phyloP scores from a whole-genome alignment of 2,113 vertebrate species.

The Hemibagrus wyckioides region DNA sequence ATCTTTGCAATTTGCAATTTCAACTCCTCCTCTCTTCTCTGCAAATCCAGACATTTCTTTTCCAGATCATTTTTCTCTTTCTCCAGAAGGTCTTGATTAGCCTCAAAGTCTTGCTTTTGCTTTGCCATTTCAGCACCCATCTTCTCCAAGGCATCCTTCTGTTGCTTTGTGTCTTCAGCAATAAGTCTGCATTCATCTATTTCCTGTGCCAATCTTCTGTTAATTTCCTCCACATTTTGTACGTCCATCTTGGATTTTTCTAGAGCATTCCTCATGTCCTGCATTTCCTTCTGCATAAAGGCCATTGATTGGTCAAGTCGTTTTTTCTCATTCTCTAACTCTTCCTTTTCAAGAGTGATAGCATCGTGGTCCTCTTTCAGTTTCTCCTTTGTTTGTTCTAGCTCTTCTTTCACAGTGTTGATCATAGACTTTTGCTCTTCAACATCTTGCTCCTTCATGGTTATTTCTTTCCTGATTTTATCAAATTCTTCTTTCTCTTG shows the following conservation, averaged over 20 bases:
- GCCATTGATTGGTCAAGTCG: neutral
- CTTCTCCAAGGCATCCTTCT: neutral
- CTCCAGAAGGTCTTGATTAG: neutral
- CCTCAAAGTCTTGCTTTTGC: neutral
- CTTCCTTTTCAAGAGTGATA: neutral
- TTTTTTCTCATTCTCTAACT: neutral
- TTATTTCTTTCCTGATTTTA: constrained; percentile 12
- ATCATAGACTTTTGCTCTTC: neutral
- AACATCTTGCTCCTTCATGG: neutral
- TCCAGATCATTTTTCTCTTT: constrained; percentile 16
- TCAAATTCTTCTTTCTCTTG: constrained; percentile 38
- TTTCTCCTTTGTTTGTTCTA: neutral
- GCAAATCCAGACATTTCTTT: neutral
- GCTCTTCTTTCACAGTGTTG: neutral
- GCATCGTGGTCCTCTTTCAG: neutral
- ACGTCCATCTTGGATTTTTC: neutral
- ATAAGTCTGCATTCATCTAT: constrained; percentile 1
- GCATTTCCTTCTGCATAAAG: neutral
- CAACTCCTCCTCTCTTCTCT: constrained; percentile 5
- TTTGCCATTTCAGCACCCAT: constrained; percentile 15
- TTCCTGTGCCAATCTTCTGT: constrained; percentile 3
- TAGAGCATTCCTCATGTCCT: constrained; percentile 8
- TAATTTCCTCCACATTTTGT: neutral
- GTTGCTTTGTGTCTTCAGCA: neutral
- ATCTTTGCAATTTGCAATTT: neutral